Conservation (phyloP, 2,888 invertebrate species). For the Tetragonula carbonaria region DNA sequence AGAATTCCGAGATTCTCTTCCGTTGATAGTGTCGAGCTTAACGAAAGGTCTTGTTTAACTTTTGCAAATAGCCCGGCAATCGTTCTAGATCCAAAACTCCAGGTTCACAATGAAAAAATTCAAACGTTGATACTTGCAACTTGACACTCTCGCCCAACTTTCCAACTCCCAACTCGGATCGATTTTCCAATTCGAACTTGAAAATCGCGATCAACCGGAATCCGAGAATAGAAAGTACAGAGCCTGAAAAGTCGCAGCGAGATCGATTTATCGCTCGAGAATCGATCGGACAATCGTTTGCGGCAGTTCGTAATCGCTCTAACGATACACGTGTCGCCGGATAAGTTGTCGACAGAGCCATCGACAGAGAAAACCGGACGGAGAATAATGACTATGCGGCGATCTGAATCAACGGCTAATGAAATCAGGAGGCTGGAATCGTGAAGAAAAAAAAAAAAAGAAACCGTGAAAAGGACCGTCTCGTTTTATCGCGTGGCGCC, state of each 20-base stretch:
- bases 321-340: conserved; percentile 1
- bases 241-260: not conserved
- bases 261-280: not conserved
- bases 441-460: not conserved
- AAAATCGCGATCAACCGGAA: not conserved
- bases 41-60: not conserved
- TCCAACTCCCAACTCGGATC: too few relatives aligned
- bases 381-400: not conserved
- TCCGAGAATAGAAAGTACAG: not conserved
- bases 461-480: not conserved
- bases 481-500: conserved; percentile 48
- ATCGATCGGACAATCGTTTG: not conserved
- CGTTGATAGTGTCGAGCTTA: not conserved
- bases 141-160: not conserved
- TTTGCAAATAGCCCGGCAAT: not conserved
- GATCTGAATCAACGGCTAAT: conserved; percentile 20
- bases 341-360: conserved; percentile 15
- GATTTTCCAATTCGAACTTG: not conserved
- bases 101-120: too few relatives aligned
- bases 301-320: not conserved
- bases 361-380: not conserved
- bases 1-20: not conserved
- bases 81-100: too few relatives aligned
- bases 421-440: conserved; percentile 17
- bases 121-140: too few relatives aligned